Base-by-base conservation (phyloP, 2,888 invertebrate genomes). In the Brenthis ino region DNA sequence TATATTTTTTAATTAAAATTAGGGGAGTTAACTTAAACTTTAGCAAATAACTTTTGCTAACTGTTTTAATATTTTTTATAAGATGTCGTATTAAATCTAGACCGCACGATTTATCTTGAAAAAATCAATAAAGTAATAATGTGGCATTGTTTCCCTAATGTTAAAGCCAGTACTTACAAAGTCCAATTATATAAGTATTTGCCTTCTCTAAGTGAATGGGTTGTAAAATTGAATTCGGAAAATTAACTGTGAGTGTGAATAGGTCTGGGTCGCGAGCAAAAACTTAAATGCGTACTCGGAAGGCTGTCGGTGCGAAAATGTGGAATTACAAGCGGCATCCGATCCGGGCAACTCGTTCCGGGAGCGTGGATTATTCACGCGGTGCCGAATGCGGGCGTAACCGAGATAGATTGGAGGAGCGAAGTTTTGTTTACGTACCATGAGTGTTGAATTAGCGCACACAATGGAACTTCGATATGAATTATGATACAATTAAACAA, bases 141-240 rank as follows among this genome's bases (percentile, higher is more conserved):
- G 37, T 11, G 37, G 11, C 8, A 43, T 43, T 11, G 28, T 51
- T 37, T 33, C 12, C 28, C 16, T 37, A 16, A 13, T 14, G n/a
- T 13, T n/a, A 58, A 58, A 11, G 50, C 37, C 72, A 75, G 77
- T 78, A 80, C 77, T 80, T 80, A 24, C 79, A 79, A 83, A 79
- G 85, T 84, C 85, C 85, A 88, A 88, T 88, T 88, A 87, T 83
- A 82, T 77, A 82, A 86, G 85, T 86, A 87, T 88, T 88, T 82
- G 80, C 79, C 77, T 84, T 84, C 82, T 78, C 81, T 80, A 80
- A 84, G 85, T 86, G 85, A 87, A 85, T 84, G 83, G 86, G 81
- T 85, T 84, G 80, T 79, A 83, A 81, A 86, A 87, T 88, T 85
- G 84, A 85, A 89, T 88, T 87, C 77, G 82, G 84, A 80, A 86